Conservation (phyloP, 2,888 invertebrate genomes). For the Ariolimax columbianus region DNA sequence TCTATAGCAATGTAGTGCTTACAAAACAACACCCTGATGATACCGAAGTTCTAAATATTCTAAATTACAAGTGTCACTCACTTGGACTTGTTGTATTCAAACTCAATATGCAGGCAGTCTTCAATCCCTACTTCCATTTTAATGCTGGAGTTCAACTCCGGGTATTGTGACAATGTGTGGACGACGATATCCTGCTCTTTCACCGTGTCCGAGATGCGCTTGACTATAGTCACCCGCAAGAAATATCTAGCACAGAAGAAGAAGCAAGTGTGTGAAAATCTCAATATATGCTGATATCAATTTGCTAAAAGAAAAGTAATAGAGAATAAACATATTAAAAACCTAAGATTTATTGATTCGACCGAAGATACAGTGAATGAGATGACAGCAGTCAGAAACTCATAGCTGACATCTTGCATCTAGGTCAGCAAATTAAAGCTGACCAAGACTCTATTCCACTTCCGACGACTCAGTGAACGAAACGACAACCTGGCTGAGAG, state of each 20-base stretch:
- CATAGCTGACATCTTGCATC: too few relatives aligned
- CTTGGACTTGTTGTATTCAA: conserved; percentile 99
- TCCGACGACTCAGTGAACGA: too few relatives aligned
- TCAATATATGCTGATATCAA: neutral
- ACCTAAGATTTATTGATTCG: too few relatives aligned
- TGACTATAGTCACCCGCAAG: conserved; percentile 95
- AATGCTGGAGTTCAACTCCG: conserved; percentile 97
- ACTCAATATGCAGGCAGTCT: conserved; percentile 99
- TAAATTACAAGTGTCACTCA: conserved; percentile 79
- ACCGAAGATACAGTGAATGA: too few relatives aligned
- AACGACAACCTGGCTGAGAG: too few relatives aligned
- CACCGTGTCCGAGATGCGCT: conserved; percentile 94
- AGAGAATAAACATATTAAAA: too few relatives aligned
- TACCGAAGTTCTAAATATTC: too few relatives aligned
- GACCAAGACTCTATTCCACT: too few relatives aligned
- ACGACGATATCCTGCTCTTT: conserved; percentile 98
- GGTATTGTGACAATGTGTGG: conserved; percentile 97
- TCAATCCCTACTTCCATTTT: conserved; percentile 99
- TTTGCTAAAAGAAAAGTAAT: neutral
- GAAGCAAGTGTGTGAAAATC: neutral
- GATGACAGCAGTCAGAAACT: too few relatives aligned
- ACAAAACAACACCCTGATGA: too few relatives aligned
- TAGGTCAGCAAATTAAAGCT: too few relatives aligned
- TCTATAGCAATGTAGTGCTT: too few relatives aligned
- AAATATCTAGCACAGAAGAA: conserved; percentile 85